These are phyloP conservation scores for Macrophya annulata DNA, from an alignment of 2,888 invertebrate genomes.

Conservation along the genomic window DNA sequence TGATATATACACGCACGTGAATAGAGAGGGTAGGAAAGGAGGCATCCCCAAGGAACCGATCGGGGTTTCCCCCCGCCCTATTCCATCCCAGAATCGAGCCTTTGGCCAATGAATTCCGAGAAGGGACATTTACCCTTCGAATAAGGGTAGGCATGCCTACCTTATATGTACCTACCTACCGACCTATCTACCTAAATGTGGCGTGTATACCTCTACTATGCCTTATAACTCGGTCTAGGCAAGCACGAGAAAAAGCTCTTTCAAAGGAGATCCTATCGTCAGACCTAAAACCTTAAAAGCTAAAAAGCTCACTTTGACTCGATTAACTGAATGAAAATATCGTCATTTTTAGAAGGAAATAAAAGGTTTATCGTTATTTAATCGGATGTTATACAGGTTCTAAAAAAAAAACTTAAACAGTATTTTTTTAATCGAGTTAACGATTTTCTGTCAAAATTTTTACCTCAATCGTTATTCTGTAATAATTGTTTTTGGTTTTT, in stretches of 20 bases:
- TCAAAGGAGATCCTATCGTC: not conserved
- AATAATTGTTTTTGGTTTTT: not conserved
- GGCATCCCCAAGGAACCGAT: constrained; percentile 78
- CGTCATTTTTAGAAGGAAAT: not conserved
- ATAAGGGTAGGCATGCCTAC: constrained; percentile 33
- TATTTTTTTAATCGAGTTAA: not conserved
- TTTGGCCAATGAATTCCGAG: constrained; percentile 53
- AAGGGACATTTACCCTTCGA: constrained; percentile 49
- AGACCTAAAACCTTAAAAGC: not conserved
- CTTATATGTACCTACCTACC: constrained; percentile 7
- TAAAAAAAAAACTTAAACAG: not conserved
- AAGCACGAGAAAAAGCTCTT: not conserved
- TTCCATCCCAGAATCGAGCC: constrained; percentile 25
- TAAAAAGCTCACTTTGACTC: not conserved
- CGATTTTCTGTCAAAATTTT: not conserved
- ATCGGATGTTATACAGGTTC: not conserved
- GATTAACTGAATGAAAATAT: not conserved
- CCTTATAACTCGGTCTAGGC: not conserved
- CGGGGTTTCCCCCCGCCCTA: constrained; percentile 59
- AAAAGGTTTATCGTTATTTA: too few species aligned
- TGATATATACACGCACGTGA: not conserved
- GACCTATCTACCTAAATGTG: not conserved
- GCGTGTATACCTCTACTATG: not conserved
- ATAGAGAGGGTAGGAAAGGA: constrained; percentile 75
- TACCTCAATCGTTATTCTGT: not conserved